Conservation (phyloP, 1,140 invertebrate species). For the Drosophila mojavensis region DNA sequence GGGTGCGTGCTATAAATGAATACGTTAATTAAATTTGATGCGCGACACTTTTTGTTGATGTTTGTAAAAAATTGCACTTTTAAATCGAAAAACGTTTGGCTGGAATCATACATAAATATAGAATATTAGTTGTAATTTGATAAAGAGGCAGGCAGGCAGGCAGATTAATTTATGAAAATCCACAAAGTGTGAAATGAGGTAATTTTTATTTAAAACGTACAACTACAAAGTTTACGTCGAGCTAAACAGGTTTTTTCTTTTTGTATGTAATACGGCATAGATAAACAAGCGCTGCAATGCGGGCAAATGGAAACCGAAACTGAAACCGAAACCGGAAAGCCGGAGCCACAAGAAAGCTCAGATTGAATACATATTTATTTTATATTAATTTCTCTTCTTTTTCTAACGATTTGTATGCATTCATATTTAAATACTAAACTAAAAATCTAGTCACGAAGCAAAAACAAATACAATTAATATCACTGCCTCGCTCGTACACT, state of each 20-base stretch:
- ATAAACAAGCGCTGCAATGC: conserved; percentile 24
- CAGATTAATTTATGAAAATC: conserved; percentile 38
- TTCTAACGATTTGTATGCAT: conserved; percentile 39
- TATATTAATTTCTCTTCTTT: neutral
- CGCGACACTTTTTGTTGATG: conserved; percentile 31
- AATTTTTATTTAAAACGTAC: conserved; percentile 66
- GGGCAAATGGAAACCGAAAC: conserved; percentile 27
- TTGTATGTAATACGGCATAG: conserved; percentile 33
- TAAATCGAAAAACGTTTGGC: conserved; percentile 4
- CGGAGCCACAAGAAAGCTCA: neutral
- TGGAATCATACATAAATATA: conserved; percentile 27
- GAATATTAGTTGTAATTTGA: neutral
- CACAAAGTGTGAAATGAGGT: conserved; percentile 74
- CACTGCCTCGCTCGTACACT: conserved; percentile 15
- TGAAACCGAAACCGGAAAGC: conserved; percentile 30
- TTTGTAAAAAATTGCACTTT: conserved; percentile 29
- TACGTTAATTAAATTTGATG: conserved; percentile 36
- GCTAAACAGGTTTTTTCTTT: conserved; percentile 63
- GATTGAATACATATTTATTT: neutral
- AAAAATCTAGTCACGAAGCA: conserved; percentile 57
- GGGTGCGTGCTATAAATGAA: conserved; percentile 12
- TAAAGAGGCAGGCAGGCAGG: conserved; percentile 8
- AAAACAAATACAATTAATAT: conserved; percentile 37
- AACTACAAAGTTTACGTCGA: conserved; percentile 43
- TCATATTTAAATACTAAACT: conserved; percentile 51